phyloP scores from a whole-genome alignment of 2,888 invertebrate genomes.

The Dichetophora obliterata region DNA sequence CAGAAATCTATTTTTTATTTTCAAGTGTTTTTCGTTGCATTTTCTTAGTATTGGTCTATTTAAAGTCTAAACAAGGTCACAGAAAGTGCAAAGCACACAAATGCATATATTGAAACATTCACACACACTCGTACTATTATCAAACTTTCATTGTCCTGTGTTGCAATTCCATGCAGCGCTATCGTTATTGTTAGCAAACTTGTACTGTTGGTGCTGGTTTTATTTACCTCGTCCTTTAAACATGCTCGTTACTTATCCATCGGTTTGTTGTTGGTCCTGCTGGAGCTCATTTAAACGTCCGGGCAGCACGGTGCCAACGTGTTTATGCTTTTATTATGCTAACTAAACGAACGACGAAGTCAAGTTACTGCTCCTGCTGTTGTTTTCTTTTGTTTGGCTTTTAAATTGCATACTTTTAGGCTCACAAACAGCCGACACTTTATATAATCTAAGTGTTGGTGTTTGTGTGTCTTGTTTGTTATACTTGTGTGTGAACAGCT shows the following conservation, averaged over 20 bases:
- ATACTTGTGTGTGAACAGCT: conserved; percentile 41
- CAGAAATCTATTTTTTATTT: too few species aligned
- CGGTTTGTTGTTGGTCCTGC: not conserved
- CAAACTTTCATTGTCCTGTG: not conserved
- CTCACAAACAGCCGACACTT: conserved; percentile 6
- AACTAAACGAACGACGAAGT: not conserved
- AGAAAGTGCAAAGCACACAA: conserved; percentile 1
- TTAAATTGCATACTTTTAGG: conserved; percentile 43
- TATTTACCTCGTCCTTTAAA: not conserved
- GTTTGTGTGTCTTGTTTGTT: conserved; percentile 39
- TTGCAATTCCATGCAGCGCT: conserved; percentile 18
- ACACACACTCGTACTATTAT: not conserved
- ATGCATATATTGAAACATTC: conserved; percentile 19
- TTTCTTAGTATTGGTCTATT: too few species aligned
- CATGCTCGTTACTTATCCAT: not conserved
- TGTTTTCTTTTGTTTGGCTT: conserved; percentile 16
- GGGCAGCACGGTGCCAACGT: conserved; percentile 33
- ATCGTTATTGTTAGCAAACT: not conserved
- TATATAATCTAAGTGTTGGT: not conserved
- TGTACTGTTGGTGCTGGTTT: conserved; percentile 11
- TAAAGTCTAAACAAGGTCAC: too few species aligned
- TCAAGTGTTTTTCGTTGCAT: too few species aligned
- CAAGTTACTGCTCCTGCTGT: not conserved
- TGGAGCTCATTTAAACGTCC: not conserved
- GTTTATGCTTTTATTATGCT: conserved; percentile 47